Conservation (phyloP, 2,888 invertebrate species). For the Atethmia centrago region DNA sequence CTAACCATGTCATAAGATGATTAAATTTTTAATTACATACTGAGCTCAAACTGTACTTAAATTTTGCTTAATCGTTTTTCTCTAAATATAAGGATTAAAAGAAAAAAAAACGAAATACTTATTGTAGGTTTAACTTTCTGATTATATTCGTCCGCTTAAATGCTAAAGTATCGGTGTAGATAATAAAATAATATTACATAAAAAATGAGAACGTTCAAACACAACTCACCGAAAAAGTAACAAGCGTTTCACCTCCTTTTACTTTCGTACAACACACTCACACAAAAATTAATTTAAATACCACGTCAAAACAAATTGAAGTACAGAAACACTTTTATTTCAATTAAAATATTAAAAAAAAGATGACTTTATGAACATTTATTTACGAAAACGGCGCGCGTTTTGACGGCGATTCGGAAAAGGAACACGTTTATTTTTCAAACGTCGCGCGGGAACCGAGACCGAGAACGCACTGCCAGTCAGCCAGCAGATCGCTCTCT, state of each 20-base stretch:
- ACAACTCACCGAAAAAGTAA: conserved; percentile 80
- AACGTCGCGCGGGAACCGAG: conserved; percentile 74
- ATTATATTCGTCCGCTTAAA: conserved; percentile 16
- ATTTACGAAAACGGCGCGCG: conserved; percentile 73
- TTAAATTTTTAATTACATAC: not conserved
- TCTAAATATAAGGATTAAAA: not conserved
- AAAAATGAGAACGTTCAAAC: conserved; percentile 68
- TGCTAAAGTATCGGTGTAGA: conserved; percentile 23
- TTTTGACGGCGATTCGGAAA: conserved; percentile 72
- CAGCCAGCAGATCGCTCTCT: conserved; percentile 82
- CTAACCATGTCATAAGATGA: conserved; percentile 21
- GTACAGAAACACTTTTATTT: conserved; percentile 47
- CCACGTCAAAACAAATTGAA: conserved; percentile 55
- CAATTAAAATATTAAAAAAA: conserved; percentile 42
- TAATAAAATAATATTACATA: conserved; percentile 58
- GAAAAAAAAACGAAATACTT: not conserved
- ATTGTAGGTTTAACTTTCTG: not conserved
- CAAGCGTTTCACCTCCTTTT: conserved; percentile 85
- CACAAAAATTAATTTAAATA: conserved; percentile 61
- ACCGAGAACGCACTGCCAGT: conserved; percentile 79
- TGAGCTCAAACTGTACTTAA: not conserved
- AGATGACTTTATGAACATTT: conserved; percentile 44
- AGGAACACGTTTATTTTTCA: conserved; percentile 72
- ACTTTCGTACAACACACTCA: conserved; percentile 78
- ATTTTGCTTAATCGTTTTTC: not conserved